Conservation (phyloP, 37 sponge, comb jelly and placozoan genomes). For the Ianthella basta region DNA sequence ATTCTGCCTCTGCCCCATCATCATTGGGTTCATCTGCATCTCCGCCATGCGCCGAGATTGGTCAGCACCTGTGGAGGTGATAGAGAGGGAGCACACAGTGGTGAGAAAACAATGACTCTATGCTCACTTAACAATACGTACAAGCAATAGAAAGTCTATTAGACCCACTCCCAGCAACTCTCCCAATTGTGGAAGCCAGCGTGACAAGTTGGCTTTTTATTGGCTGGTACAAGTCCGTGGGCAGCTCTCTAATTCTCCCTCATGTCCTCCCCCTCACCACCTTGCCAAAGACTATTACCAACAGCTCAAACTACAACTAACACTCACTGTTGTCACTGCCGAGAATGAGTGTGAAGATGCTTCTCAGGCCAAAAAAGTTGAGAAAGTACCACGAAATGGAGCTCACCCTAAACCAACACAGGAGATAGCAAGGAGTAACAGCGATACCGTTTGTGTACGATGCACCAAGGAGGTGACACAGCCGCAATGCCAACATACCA, state of each 20-base stretch:
- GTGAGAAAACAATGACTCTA: too few relatives aligned
- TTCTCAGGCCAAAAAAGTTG: conserved; percentile 94
- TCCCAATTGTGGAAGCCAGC: too few relatives aligned
- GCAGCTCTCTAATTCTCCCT: too few relatives aligned
- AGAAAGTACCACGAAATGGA: conserved; percentile 96
- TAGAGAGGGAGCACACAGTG: background rate
- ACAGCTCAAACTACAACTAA: too few relatives aligned
- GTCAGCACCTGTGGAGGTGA: conserved; percentile 70
- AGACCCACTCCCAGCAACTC: too few relatives aligned
- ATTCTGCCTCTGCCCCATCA: conserved; percentile 50
- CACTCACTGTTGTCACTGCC: conserved; percentile 68
- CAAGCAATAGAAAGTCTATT: background rate
- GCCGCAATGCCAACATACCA: conserved; percentile 63
- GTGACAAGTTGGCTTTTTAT: too few relatives aligned
- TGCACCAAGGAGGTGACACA: background rate
- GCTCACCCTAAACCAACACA: conserved; percentile 78
- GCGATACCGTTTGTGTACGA: background rate
- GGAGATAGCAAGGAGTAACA: background rate
- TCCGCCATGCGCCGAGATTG: conserved; percentile 73
- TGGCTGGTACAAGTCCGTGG: too few relatives aligned
- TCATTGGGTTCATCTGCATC: conserved; percentile 65
- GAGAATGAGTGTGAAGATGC: conserved; percentile 87
- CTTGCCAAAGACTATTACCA: too few relatives aligned
- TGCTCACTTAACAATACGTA: background rate
- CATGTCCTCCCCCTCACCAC: too few relatives aligned